Conservation (phyloP, 2,113 vertebrate genomes). For the Apodemus sylvaticus region DNA sequence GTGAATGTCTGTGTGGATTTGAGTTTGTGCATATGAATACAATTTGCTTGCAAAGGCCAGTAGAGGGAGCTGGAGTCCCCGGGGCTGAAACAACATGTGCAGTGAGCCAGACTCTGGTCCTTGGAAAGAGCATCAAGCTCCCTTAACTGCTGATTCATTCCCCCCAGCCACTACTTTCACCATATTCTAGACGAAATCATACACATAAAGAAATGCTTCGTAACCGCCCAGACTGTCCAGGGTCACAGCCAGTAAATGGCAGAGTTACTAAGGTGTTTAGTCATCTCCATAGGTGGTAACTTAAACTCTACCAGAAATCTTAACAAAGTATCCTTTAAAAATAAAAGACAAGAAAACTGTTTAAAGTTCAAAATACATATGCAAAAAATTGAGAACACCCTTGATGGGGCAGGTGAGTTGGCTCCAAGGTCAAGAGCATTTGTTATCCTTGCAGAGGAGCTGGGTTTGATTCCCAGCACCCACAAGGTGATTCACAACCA, state of each 20-base stretch:
- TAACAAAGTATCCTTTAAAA: not conserved
- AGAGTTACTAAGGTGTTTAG: not conserved
- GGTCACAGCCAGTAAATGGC: not conserved
- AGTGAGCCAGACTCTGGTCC: not conserved
- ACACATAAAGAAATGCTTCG: not conserved
- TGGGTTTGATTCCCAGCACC: not conserved
- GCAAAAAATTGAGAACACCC: not conserved
- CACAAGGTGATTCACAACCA: not conserved
- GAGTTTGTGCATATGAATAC: not conserved
- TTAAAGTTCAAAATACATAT: not conserved
- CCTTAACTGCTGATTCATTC: not conserved
- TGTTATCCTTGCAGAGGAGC: not conserved
- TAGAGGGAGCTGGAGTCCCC: not conserved
- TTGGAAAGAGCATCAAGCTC: not conserved
- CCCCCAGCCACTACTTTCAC: not conserved
- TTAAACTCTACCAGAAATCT: not conserved
- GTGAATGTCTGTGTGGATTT: not conserved
- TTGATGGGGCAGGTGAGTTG: not conserved
- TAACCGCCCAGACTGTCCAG: accelerated
- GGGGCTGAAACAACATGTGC: no score
- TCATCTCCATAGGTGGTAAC: not conserved
- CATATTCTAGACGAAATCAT: not conserved
- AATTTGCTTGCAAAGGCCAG: not conserved
- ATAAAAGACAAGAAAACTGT: not conserved
- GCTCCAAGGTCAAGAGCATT: no score